A percentile compares a stretch with the other conserved stretches of the same genome.
Conservation (phyloP, 2,113 vertebrate genomes). For the Lonchura striata region DNA sequence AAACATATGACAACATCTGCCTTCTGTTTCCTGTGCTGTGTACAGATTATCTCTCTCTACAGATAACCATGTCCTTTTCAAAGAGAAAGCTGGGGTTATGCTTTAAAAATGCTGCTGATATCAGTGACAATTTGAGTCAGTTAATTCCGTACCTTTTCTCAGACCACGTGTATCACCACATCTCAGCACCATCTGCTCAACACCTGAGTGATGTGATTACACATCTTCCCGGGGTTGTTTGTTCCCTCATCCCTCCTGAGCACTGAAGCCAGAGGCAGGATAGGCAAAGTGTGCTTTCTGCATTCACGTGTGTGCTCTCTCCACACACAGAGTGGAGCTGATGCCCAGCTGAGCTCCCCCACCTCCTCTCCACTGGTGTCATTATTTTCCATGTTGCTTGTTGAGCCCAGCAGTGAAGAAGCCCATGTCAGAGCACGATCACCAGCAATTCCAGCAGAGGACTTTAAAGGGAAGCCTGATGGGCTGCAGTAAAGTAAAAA, state of each 20-base stretch:
- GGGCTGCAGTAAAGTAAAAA: slow-evolving; percentile 15
- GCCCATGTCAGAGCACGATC: not conserved
- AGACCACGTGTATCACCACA: not conserved
- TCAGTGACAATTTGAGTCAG: not conserved
- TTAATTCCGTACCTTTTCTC: not conserved
- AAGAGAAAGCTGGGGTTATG: not conserved
- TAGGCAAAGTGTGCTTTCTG: not conserved
- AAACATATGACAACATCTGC: slow-evolving; percentile 26
- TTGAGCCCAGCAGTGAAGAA: not conserved
- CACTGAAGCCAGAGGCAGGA: not conserved
- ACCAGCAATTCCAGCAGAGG: not conserved
- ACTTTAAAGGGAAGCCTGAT: slow-evolving; percentile 19
- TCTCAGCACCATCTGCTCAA: not conserved
- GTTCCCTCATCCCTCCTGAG: not conserved
- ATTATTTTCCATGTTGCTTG: slow-evolving; percentile 2
- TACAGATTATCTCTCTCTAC: not conserved
- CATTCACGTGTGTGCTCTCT: not conserved
- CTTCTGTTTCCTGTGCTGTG: slow-evolving; percentile 41
- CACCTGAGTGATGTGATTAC: not conserved
- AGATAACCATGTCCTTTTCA: not conserved
- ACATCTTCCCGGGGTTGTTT: not conserved
- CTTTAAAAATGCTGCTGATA: not conserved
- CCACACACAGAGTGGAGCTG: not conserved
- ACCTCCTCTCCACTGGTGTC: not conserved
- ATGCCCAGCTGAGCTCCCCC: not conserved